Conservation (phyloP, 2,888 invertebrate species). For the Palloptera scutellata region DNA sequence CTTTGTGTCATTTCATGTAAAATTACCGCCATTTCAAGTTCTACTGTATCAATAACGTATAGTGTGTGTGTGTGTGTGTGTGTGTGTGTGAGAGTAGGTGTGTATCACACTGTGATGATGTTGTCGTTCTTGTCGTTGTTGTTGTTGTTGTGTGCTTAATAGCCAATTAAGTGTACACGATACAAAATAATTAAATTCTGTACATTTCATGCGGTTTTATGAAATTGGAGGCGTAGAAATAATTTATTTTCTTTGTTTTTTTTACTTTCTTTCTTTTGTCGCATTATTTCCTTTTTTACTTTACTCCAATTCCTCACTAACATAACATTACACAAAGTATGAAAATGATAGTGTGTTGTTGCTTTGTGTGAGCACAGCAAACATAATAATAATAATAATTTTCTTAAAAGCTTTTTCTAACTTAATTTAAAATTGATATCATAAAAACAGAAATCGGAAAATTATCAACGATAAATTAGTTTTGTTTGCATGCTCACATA, state of each 20-base stretch:
- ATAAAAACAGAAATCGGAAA: no score
- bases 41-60: background rate
- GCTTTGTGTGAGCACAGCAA: no score
- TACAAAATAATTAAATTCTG: slow-evolving; percentile 62
- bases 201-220: slow-evolving; percentile 52
- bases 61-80: background rate
- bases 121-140: slow-evolving; percentile 27
- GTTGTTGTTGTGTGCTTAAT: slow-evolving; percentile 49
- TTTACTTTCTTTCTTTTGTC: background rate
- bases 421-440: no score
- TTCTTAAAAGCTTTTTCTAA: no score
- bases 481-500: no score
- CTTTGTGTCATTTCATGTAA: slow-evolving; percentile 1
- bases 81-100: background rate
- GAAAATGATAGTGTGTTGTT: no score
- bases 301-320: background rate
- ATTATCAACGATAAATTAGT: no score
- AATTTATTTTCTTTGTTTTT: slow-evolving; percentile 4
- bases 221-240: slow-evolving; percentile 9
- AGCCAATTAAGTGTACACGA: slow-evolving; percentile 64
- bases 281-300: background rate
- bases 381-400: no score
- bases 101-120: slow-evolving; percentile 15
- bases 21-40: slow-evolving; percentile 5
- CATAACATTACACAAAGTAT: no score